phyloP scores from a whole-genome alignment of 2,797 vertebrate genomes.

The Sarcophilus harrisii region DNA sequence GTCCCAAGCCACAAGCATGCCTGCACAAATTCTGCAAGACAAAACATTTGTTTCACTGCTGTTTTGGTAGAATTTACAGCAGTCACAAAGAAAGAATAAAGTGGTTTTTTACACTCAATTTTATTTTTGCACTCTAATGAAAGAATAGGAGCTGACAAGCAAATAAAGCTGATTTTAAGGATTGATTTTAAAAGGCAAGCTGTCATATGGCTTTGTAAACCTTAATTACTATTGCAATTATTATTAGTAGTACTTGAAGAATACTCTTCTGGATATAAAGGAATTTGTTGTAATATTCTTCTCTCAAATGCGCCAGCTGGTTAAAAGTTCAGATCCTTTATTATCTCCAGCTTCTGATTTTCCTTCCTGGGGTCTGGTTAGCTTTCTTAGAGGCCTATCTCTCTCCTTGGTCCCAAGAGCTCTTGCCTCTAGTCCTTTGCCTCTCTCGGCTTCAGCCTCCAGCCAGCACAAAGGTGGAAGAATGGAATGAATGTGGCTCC shows the following conservation, averaged over 20 bases:
- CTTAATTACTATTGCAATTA: background rate
- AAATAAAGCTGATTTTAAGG: background rate
- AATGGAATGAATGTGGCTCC: no score
- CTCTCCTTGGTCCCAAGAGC: no score
- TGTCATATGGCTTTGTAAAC: background rate
- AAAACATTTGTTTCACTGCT: background rate
- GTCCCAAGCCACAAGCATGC: background rate
- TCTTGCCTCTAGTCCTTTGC: no score
- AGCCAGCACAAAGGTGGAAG: no score
- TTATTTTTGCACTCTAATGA: background rate
- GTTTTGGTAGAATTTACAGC: background rate
- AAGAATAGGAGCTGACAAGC: background rate
- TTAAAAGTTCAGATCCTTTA: no score
- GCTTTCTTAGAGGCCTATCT: no score
- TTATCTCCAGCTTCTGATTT: no score
- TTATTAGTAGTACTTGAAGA: background rate
- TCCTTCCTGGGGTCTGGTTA: no score
- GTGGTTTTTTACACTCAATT: background rate
- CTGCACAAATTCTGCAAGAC: background rate
- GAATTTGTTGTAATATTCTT: no score
- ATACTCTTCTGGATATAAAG: background rate
- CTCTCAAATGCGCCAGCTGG: no score
- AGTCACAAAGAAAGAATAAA: background rate
- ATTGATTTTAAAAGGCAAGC: background rate
- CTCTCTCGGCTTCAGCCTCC: no score